Evolutionary conservation across 2,888 invertebrate genomes (phyloP), one percentile per base, ranked within the genome.

Genomic region (Tinea pellionella): DNA sequence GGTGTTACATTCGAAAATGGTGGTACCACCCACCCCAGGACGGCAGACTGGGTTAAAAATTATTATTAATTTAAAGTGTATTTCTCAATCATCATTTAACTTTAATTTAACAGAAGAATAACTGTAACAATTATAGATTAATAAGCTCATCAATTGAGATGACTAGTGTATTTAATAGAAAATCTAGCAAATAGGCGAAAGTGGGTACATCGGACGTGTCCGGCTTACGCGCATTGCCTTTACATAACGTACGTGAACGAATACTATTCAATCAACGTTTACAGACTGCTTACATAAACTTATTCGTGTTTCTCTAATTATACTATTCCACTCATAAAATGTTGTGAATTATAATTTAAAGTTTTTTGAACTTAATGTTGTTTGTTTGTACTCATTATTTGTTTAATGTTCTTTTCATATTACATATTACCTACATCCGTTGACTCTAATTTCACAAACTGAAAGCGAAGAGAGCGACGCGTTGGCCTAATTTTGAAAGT

Each of bases 201-300:
- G 53, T 24, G 53, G 24, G 53, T 51, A 24, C 53, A 18, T 53
- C 53, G 24, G 24, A 53, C 53, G 53, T 24, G 24, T n/a, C 53
- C 3, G 9, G 24, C 24, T 18, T 24, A 18, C 24, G 24, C 6
- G 30, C 73, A 75, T 70, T 77, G 75, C 68, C 74, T 77, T 84
- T 85, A 82, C 80, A 81, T 82, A 85, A 85, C 80, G 73, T 71
- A 53, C 53, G 24, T 24, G 19, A 53, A 24, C 53, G 24, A 53
- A 53, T 53, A 73, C 78, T 78, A 83, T 82, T 82, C 78, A 82
- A 82, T 83, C 79, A 78, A 69, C 74, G 80, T 77, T 76, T 78
- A 73, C 70, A 47, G 47, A 53, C 19, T 63, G 66, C 70, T 83
- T 84, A 79, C 74, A 73, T 82, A 78, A 83, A 69, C 61, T 61